Conservation (phyloP, 2,888 invertebrate species). For the Slavum lentiscoides region DNA sequence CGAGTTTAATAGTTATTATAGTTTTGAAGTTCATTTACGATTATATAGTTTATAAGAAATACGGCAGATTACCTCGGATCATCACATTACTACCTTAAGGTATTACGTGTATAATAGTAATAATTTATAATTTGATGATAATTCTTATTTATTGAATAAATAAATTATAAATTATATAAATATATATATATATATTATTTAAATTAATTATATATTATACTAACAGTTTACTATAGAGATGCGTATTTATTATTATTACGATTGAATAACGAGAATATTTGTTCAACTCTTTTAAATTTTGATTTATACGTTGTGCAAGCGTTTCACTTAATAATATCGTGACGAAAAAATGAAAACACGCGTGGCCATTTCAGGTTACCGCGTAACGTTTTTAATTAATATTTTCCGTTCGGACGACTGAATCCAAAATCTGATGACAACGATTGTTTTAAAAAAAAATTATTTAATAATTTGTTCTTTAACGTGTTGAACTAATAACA, state of each 20-base stretch:
- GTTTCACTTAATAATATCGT: neutral
- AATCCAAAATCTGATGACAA: neutral
- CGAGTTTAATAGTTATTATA: constrained; percentile 71
- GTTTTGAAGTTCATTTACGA: constrained; percentile 77
- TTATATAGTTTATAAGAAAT: constrained; percentile 78
- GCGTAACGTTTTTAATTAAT: constrained; percentile 5
- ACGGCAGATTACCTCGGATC: constrained; percentile 81
- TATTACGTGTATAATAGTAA: neutral
- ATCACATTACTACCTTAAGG: constrained; percentile 73
- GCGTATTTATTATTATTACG: too few species aligned
- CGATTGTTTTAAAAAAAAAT: constrained; percentile 1
- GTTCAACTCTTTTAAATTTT: neutral
- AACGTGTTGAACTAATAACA: neutral
- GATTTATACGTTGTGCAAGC: neutral
- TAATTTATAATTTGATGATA: too few species aligned
- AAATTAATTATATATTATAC: too few species aligned
- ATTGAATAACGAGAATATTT: neutral
- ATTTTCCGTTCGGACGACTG: neutral
- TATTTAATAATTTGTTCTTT: constrained; percentile 16
- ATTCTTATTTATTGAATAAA: too few species aligned
- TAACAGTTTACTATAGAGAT: too few species aligned
- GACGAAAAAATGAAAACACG: neutral
- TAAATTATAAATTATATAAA: too few species aligned
- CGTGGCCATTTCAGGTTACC: neutral
- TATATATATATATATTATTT: too few species aligned